phyloP scores from a whole-genome alignment of 2,888 invertebrate species.

The Sisyra nigra region DNA sequence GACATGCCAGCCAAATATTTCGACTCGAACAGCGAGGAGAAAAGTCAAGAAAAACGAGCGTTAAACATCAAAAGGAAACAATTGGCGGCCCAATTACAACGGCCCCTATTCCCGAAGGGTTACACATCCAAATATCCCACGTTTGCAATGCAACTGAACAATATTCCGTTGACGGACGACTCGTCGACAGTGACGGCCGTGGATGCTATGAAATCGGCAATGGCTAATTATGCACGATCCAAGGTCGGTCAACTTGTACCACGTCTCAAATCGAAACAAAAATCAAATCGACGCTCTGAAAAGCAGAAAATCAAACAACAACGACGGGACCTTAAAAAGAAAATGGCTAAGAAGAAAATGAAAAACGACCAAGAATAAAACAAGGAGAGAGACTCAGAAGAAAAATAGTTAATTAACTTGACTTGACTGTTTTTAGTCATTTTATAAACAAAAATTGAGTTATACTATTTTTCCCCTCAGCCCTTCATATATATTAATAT shows the following conservation, averaged over 20 bases:
- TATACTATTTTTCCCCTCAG: too few relatives aligned
- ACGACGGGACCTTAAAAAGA: background rate
- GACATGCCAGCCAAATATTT: slow-evolving; percentile 17
- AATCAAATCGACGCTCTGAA: background rate
- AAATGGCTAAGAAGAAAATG: slow-evolving; percentile 3
- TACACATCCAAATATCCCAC: slow-evolving; percentile 47
- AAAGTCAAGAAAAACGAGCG: slow-evolving; percentile 29
- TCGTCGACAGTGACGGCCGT: slow-evolving; percentile 28
- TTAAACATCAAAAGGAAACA: slow-evolving; percentile 34
- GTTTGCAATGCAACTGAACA: slow-evolving; percentile 12
- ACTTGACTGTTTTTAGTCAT: too few relatives aligned
- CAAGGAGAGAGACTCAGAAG: too few relatives aligned
- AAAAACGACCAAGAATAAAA: slow-evolving; percentile 1
- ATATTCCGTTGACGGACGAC: slow-evolving; percentile 16
- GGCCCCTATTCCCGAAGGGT: slow-evolving; percentile 49
- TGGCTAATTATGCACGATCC: slow-evolving; percentile 22
- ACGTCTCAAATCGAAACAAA: slow-evolving; percentile 1
- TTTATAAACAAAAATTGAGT: too few relatives aligned
- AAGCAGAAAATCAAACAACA: background rate
- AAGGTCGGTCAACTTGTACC: slow-evolving; percentile 1
- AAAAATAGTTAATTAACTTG: too few relatives aligned
- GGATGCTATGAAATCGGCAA: slow-evolving; percentile 34
- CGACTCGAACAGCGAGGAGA: slow-evolving; percentile 21
- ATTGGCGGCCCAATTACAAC: slow-evolving; percentile 32
- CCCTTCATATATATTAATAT: too few relatives aligned